These are phyloP conservation scores for Drosophila rellima DNA, from an alignment of 2,888 invertebrate genomes.

Conservation along the genomic window DNA sequence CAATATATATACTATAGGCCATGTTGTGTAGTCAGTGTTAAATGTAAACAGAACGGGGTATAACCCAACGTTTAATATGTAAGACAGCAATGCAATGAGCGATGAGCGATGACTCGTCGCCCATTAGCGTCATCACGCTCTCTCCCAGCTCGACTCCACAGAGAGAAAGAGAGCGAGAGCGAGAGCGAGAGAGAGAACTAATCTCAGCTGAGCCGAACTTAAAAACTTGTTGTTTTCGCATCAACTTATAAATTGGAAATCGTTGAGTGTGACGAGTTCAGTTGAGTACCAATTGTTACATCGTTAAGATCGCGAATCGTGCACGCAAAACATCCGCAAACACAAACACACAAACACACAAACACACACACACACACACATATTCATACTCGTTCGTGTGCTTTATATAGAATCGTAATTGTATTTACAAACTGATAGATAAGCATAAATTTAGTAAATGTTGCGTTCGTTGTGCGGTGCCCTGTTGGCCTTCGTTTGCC, in stretches of 20 bases:
- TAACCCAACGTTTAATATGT: slow-evolving; percentile 34
- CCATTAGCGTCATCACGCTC: slow-evolving; percentile 2
- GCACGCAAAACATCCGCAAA: slow-evolving; percentile 6
- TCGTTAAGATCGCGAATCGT: slow-evolving; percentile 36
- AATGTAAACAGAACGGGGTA: slow-evolving; percentile 44
- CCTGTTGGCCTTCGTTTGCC: slow-evolving; percentile 51
- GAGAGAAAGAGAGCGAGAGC: not conserved
- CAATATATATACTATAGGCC: too few species aligned
- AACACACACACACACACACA: not conserved
- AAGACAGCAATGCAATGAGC: slow-evolving; percentile 14
- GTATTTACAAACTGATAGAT: slow-evolving; percentile 42
- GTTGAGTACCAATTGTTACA: slow-evolving; percentile 44
- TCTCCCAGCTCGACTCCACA: not conserved
- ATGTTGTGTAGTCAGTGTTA: not conserved
- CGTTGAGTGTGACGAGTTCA: slow-evolving; percentile 46
- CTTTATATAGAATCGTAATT: slow-evolving; percentile 20
- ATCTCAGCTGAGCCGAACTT: slow-evolving; percentile 3
- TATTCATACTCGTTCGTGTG: slow-evolving; percentile 3
- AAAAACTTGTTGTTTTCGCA: slow-evolving; percentile 59
- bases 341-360: slow-evolving; percentile 1
- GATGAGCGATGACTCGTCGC: too few species aligned
- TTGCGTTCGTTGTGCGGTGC: slow-evolving; percentile 40
- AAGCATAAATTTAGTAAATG: slow-evolving; percentile 61
- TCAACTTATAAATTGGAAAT: slow-evolving; percentile 62
- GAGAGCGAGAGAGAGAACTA: not conserved